phyloP scores from a whole-genome alignment of 2,797 vertebrate genomes.

The Crenichthys baileyi region DNA sequence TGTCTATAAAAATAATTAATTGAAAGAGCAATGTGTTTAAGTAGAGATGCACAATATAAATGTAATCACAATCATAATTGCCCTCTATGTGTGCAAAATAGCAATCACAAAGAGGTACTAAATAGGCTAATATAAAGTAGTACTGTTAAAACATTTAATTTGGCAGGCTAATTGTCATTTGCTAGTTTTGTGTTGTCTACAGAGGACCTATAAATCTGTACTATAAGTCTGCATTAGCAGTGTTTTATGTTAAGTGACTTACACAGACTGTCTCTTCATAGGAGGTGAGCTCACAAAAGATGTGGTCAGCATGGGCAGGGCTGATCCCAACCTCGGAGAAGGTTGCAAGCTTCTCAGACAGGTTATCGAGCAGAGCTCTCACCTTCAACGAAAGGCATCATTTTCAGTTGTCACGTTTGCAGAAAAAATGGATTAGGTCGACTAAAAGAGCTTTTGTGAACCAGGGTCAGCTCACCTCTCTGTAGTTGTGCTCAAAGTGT shows the following conservation, averaged over 20 bases:
- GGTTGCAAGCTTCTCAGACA: constrained; percentile 84
- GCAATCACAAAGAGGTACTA: neutral
- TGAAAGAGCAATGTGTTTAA: neutral
- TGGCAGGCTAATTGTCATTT: neutral
- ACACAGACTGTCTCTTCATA: constrained; percentile 90
- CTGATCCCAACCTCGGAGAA: constrained; percentile 93
- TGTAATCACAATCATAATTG: neutral
- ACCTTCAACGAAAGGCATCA: constrained; percentile 79
- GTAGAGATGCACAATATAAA: neutral
- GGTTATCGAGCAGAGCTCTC: constrained; percentile 84
- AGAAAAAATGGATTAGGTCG: neutral
- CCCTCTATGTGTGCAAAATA: neutral
- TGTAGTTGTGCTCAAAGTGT: constrained; percentile 93
- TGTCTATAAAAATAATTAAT: too few species aligned
- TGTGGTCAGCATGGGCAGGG: constrained; percentile 88
- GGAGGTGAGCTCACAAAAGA: constrained; percentile 86
- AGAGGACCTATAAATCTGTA: neutral
- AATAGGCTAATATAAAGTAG: neutral
- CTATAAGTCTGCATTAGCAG: neutral
- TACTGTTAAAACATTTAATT: neutral
- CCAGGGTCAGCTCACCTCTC: constrained; percentile 84
- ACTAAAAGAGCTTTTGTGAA: neutral
- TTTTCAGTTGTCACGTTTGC: constrained; percentile 7
- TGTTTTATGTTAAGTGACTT: constrained; percentile 63
- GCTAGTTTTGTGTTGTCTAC: neutral